Base-by-base conservation (phyloP, 2,113 vertebrate genomes). In the Amphiprion ocellaris region DNA sequence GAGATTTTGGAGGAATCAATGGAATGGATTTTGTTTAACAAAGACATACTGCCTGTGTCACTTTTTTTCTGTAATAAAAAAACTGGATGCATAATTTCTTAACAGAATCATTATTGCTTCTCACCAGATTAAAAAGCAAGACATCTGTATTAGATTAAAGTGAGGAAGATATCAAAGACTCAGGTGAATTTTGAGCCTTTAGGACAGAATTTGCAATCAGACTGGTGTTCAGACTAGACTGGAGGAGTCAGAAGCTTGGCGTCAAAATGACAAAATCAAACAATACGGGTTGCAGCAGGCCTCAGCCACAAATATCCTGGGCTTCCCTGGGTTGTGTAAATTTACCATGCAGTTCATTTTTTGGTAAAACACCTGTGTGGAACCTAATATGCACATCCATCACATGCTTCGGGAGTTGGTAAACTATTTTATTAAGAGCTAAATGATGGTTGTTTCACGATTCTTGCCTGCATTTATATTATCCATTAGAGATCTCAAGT, bases 271-370 rank as follows among this genome's bases (percentile, higher is more conserved):
- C 50, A 58, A 46, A 59, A 78, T 67, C 9, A 61, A 24, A 68
- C 19, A 30, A 10, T 49, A 4, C 4, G 26, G 15, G n/a, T 58
- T 59, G 41, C 74, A 83, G 74, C 60, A 79, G 68, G 5, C 41
- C 70, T 77, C 15, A 64, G 41, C 47, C 76, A 72, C 67, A 81
- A 70, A 62, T 30, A 24, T 67, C 6, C 16, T 4, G 74, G 50
- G 21, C 39, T 86, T 84, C 15, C 71, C 73, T 54, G 33, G 8
- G 28, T 90, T 81, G 52, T 7, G 4, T 70, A 5, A 88, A 47
- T 46, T 77, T 24, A 62, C 56, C 30, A 62, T 4, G 2, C 59
- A 65, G 15, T 78, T 80, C 47, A 21, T 79, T 21, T 52, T 81
- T 73, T 77, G 10, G 5, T 41, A 1, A 33, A 74, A 69, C 62